phyloP scores from a whole-genome alignment of 2,797 vertebrate genomes.

The Taenioides sp. region DNA sequence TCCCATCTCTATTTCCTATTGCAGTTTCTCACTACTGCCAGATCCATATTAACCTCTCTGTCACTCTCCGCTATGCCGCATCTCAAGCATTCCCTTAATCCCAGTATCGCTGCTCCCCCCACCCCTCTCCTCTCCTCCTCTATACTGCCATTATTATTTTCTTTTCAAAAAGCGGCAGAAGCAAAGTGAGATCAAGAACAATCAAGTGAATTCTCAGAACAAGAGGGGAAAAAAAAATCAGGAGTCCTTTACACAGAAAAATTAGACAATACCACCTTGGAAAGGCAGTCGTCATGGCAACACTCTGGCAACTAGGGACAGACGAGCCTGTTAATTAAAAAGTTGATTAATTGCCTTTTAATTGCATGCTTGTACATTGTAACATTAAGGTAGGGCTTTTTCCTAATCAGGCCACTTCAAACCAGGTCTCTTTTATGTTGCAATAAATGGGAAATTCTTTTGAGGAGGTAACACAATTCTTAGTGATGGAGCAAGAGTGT shows the following conservation, averaged over 20 bases:
- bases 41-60: slow-evolving; percentile 52
- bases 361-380: slow-evolving; percentile 60
- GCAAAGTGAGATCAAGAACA: slow-evolving; percentile 20
- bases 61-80: slow-evolving; percentile 36
- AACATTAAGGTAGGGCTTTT: slow-evolving; percentile 42
- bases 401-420: slow-evolving; percentile 45
- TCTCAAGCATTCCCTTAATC: slow-evolving; percentile 35
- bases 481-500: slow-evolving; percentile 24
- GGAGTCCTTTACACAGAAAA: slow-evolving; percentile 21
- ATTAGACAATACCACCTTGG: slow-evolving; percentile 37
- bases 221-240: slow-evolving; percentile 42
- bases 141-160: slow-evolving; percentile 13
- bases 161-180: slow-evolving; percentile 12
- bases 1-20: slow-evolving; percentile 21
- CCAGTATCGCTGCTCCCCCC: slow-evolving; percentile 16
- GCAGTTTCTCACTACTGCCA: slow-evolving; percentile 12
- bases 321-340: slow-evolving; percentile 65
- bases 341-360: slow-evolving; percentile 73
- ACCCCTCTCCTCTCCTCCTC: slow-evolving; percentile 13
- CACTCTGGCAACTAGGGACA: slow-evolving; percentile 50
- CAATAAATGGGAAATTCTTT: not conserved
- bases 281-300: slow-evolving; percentile 69
- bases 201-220: slow-evolving; percentile 33
- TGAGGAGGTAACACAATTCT: slow-evolving; percentile 24
- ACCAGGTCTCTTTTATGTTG: slow-evolving; percentile 3